Evolutionary conservation across 2,797 vertebrate genomes (phyloP), one percentile per base, ranked within the genome.

Genomic region (Remorina albescens): DNA sequence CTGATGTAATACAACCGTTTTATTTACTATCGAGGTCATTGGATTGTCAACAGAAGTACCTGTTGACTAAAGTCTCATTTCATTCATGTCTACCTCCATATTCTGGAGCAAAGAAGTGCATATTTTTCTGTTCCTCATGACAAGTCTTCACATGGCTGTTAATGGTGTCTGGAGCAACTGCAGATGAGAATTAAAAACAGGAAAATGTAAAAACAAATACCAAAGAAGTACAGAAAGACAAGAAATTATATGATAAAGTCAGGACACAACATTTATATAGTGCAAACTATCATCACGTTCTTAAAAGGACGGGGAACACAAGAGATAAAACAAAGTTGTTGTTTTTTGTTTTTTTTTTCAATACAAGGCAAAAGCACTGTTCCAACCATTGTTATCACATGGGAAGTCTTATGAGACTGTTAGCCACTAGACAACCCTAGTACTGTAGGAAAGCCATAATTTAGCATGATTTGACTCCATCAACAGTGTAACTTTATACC

Each of bases 91-190:
- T 93, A 97, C 97, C 96, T 96, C 96, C 97, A 49, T 99, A 99
- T 88, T 99, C 98, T 0, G 98, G 98, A 62, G 98, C 98, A 88
- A 96, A 98, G 92, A 98, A 99, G 90, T 99, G 98, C 89, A 98
- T 87, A 91, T 99, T 98, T 83, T 97, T 98, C 93, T 97, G 94
- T 72, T 98, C 96, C 87, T 98, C 98, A 5, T 96, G 94, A 91
- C 96, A 98, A 0, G 97, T 98, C 94, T 99, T 98, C 92, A 99
- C 98, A 0, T 99, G 97, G 89, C 96, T 98, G 93, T 98, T 98
- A 88, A 99, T 99, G 9, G 97, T 97, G 87, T 99, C 97, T 9
- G 98, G 97, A 57, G 96, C 97, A 86, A 99, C 98, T 98, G 79
- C 37, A 86, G 58, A 67, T 50, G 23, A 67, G 13, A 53, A 23